Conservation (phyloP, 2,113 vertebrate species). For the Plectropomus leopardus region DNA sequence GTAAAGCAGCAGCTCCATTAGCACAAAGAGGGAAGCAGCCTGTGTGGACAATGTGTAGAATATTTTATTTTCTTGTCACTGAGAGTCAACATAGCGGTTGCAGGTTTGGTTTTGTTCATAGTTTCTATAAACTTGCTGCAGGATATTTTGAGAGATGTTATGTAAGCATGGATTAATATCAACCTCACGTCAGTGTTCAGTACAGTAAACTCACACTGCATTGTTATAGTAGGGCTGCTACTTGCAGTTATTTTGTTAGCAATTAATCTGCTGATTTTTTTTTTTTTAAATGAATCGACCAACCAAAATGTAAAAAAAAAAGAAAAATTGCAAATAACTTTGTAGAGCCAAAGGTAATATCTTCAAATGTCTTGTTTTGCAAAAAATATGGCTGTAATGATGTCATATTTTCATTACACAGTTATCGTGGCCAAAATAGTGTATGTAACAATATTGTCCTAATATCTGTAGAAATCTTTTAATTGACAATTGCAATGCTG, state of each 20-base stretch:
- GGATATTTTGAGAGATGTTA: neutral
- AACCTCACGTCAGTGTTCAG: neutral
- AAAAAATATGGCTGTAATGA: no score
- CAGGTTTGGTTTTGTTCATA: neutral
- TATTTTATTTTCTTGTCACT: no score
- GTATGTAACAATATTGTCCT: no score
- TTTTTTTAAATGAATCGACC: neutral
- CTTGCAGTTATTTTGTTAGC: neutral
- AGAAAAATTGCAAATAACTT: no score
- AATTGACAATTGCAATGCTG: no score
- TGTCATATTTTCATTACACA: no score
- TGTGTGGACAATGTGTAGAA: neutral
- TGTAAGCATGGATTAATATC: neutral
- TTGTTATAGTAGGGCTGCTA: neutral
- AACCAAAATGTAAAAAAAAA: no score
- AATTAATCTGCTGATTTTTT: neutral
- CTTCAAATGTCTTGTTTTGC: neutral
- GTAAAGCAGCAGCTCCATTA: constrained; percentile 1
- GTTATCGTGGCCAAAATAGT: no score
- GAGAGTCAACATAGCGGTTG: neutral
- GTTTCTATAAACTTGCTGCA: neutral
- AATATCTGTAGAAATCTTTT: no score
- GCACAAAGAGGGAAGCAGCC: neutral
- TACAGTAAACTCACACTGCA: neutral
- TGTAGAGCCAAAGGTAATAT: neutral